Conservation (phyloP, 2,113 vertebrate species). For the Atherinomorus stipes region DNA sequence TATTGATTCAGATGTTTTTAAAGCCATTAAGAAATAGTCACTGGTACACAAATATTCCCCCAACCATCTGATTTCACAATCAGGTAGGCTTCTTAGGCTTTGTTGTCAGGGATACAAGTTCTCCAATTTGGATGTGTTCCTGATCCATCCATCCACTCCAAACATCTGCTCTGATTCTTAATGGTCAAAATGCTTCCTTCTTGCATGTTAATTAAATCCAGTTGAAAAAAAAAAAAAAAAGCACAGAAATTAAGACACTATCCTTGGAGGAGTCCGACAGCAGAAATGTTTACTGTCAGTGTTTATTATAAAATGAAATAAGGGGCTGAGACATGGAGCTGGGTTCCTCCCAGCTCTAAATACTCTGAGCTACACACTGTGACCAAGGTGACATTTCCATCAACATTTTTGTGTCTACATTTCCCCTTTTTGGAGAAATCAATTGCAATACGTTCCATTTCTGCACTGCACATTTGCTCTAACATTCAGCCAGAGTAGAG, state of each 20-base stretch:
- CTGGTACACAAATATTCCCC: too few relatives aligned
- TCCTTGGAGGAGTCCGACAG: background rate
- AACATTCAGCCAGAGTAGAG: slow-evolving; percentile 10
- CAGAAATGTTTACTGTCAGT: slow-evolving; percentile 7
- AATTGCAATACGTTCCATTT: slow-evolving; percentile 38
- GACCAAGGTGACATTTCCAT: background rate
- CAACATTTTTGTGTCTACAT: slow-evolving; percentile 20
- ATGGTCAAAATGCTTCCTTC: too few relatives aligned
- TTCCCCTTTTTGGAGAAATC: slow-evolving; percentile 34
- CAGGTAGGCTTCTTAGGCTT: too few relatives aligned
- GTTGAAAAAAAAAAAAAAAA: too few relatives aligned
- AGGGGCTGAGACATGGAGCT: background rate
- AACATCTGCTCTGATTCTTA: too few relatives aligned
- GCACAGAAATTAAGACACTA: background rate
- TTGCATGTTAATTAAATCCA: too few relatives aligned
- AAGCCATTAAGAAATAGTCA: too few relatives aligned
- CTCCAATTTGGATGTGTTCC: too few relatives aligned
- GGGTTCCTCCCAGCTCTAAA: background rate
- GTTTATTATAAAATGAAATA: background rate
- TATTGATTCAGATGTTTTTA: too few relatives aligned
- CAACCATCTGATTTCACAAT: too few relatives aligned
- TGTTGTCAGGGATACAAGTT: too few relatives aligned
- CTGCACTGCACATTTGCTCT: slow-evolving; percentile 8
- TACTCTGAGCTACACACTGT: background rate
- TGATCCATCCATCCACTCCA: too few relatives aligned